Base-by-base conservation (phyloP, 2,113 vertebrate genomes). In the Pongo pygmaeus region DNA sequence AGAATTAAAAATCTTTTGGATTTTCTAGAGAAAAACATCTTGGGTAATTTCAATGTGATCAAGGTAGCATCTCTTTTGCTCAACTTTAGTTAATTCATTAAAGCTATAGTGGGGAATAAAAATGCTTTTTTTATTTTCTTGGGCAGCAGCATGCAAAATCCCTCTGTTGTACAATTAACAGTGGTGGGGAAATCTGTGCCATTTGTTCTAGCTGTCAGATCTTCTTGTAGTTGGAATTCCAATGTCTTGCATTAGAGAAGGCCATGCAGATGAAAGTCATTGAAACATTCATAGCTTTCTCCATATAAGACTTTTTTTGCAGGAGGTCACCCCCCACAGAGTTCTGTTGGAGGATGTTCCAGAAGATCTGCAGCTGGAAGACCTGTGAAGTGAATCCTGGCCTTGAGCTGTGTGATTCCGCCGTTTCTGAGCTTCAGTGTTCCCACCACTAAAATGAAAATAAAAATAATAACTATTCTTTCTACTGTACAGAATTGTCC, bases 1-100 rank as follows among this genome's bases (percentile, higher is more conserved):
- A 35, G 94, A 84, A 85, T 77, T 16, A 83, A 75, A 91, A 89
- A n/a, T 78, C 79, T 25, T 84, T 88, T 84, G 40, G 32, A 64
- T 92, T 91, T 88, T 85, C 85, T 79, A 57, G 67, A 93, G 85
- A 81, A 94, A 92, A 95, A 72, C 43, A 59, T 52, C 88, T 91
- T 93, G 70, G 22, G 69, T 86, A 59, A 89, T 72, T 83, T 91
- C 32, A 59, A 0, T 50, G 88, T 59, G 64, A 94, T 80, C 35
- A 57, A 61, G 93, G 57, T 67, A 48, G 61, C 40, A 13, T 43
- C 78, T 95, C 52, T 89, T 80, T 50, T 55, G 78, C 57, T 93
- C n/a, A 79, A 72, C 30, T 70, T 85, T 25, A 83, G 91, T 78
- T 61, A 55, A 64, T 57, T 93, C 70, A 81, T 89, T 79, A 95